Percentiles rank a stretch among this genome's conserved stretches.
Conservation (phyloP, 2,888 invertebrate species). For the Colletes collaris region DNA sequence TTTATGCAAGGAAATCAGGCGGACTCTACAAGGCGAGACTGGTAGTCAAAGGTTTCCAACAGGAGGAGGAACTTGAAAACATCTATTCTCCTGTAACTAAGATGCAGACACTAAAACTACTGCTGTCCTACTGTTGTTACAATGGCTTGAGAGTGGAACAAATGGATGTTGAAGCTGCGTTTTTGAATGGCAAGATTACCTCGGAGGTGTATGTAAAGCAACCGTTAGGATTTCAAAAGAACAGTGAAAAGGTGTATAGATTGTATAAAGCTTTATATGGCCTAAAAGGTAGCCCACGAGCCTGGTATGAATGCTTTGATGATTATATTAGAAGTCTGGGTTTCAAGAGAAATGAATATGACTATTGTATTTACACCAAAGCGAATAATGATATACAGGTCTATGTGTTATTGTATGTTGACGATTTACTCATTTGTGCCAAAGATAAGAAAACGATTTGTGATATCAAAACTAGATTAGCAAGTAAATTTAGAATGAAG, state of each 20-base stretch:
- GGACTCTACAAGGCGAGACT: slow-evolving; percentile 50
- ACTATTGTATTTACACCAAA: slow-evolving; percentile 21
- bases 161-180: slow-evolving; percentile 58
- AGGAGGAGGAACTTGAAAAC: slow-evolving; percentile 52
- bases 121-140: slow-evolving; percentile 48
- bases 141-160: slow-evolving; percentile 40
- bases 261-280: slow-evolving; percentile 42
- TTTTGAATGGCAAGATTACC: slow-evolving; percentile 17
- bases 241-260: slow-evolving; percentile 15
- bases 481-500: slow-evolving; percentile 9
- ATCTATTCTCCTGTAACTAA: slow-evolving; percentile 52
- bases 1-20: slow-evolving; percentile 40
- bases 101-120: slow-evolving; percentile 54
- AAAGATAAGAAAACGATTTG: neutral
- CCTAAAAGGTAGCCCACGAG: slow-evolving; percentile 33
- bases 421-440: slow-evolving; percentile 11
- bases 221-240: slow-evolving; percentile 31
- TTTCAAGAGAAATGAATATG: slow-evolving; percentile 9
- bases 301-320: slow-evolving; percentile 37
- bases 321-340: slow-evolving; percentile 16
- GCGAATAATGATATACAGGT: neutral
- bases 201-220: slow-evolving; percentile 38
- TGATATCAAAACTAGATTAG: slow-evolving; percentile 7
- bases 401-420: slow-evolving; percentile 20
- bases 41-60: slow-evolving; percentile 58